Percentiles rank a stretch among this genome's conserved stretches.
Evolutionary conservation across 2,797 vertebrate genomes (phyloP).

Genomic region (Poecilia gillii): DNA sequence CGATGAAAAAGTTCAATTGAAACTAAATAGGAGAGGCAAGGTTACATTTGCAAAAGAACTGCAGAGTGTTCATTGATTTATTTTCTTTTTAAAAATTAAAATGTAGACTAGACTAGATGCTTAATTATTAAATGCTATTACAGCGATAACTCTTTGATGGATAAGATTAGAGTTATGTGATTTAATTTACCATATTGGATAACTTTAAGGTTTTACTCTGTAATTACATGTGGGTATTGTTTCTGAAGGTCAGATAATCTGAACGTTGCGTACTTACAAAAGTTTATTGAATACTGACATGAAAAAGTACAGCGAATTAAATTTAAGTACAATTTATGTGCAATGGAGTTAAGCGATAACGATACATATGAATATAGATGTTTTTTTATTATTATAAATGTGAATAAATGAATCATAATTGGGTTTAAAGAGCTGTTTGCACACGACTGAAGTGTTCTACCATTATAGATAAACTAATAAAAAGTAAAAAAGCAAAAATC

Average conservation of each 20-base stretch:
- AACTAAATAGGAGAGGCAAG: neutral
- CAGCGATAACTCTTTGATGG: slow-evolving; percentile 17
- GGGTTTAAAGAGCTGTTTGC: neutral
- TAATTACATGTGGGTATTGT: slow-evolving; percentile 13
- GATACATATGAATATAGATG: neutral
- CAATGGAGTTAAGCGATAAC: neutral
- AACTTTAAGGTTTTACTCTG: slow-evolving; percentile 29
- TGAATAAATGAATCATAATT: neutral
- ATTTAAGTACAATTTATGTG: neutral
- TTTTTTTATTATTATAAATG: neutral
- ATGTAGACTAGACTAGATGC: neutral
- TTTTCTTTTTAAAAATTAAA: too few species aligned
- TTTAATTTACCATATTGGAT: slow-evolving; percentile 32
- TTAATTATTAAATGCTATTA: slow-evolving; percentile 45
- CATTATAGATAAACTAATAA: neutral
- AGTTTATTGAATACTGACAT: neutral
- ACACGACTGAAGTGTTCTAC: neutral
- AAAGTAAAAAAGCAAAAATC: neutral
- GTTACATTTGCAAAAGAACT: slow-evolving; percentile 19
- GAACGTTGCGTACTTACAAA: neutral
- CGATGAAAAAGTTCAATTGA: slow-evolving; percentile 18
- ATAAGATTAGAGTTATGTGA: slow-evolving; percentile 46
- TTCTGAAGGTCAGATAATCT: neutral
- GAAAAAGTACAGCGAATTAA: neutral
- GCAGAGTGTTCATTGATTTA: slow-evolving; percentile 8